A percentile compares a stretch with the other conserved stretches of the same genome.
Conservation (phyloP, 1,140 invertebrate species). For the Lucilia sericata region DNA sequence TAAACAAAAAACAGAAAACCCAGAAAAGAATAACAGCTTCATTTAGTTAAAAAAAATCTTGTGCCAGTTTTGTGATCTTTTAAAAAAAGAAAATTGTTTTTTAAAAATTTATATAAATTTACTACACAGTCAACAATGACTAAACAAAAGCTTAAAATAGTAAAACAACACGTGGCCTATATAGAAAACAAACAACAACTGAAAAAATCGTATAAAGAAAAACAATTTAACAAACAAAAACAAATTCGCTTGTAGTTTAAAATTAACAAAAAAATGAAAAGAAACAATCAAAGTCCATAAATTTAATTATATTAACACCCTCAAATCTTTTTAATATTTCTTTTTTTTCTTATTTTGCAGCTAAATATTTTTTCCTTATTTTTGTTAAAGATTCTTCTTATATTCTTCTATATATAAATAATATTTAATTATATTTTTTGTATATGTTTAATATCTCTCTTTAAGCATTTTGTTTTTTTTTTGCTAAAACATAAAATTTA, state of each 20-base stretch:
- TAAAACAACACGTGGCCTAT: conserved; percentile 34
- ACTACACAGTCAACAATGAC: background rate
- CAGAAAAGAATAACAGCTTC: conserved; percentile 13
- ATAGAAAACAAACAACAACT: conserved; percentile 14
- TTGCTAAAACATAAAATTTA: conserved; percentile 3
- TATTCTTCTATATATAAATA: background rate
- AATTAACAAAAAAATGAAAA: background rate
- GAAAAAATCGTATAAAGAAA: background rate
- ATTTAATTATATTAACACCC: background rate
- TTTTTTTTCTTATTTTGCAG: background rate
- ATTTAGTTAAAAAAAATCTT: background rate
- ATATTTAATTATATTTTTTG: background rate
- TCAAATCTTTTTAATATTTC: background rate
- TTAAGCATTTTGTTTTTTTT: conserved; percentile 12
- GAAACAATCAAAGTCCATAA: conserved; percentile 12
- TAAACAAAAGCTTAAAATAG: conserved; percentile 14
- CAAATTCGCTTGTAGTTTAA: conserved; percentile 18
- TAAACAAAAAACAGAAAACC: background rate
- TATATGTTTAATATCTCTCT: background rate
- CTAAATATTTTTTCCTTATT: background rate
- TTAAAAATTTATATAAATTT: background rate
- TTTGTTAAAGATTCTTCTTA: background rate
- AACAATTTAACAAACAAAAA: background rate
- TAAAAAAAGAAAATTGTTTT: background rate
- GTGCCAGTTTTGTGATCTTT: conserved; percentile 40